Evolutionary conservation across 92 coral and sea anemone species (phyloP), one percentile per base, ranked within the genome.

Genomic region (Palythoa grandiflora): DNA sequence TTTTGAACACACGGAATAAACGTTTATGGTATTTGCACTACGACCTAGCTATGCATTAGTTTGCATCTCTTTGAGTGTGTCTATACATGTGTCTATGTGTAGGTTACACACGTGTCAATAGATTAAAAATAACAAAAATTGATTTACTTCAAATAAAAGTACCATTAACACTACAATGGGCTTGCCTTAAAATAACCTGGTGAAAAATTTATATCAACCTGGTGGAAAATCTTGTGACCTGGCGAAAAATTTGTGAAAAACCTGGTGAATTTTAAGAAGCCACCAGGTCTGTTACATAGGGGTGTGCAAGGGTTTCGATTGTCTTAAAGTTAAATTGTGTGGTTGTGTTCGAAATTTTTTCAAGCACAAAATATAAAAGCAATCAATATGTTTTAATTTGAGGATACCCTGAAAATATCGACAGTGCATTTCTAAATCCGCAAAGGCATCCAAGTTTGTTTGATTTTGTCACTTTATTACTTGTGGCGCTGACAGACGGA

Each of bases 31-130:
- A 72, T 16, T n/a, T 72, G 77, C 77, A 72, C 77, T 72, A 72
- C 77, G 48, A 72, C 47, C 5, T 0, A 72, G 38, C 77, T 47
- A 36, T 2, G 77, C 77, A 72, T 72, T 72, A 72, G 77, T 72
- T 72, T 72, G 77, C 77, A 72, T 72, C 38, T 38, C 52, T 72
- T 72, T 72, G 77, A 72, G 77, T 72, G 77, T 72, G 77, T 72
- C 52, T 28, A 28, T 28, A 28, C 28, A 28, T 0, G 28, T 28
- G 28, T 28, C 0, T 72, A 72, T 72, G 77, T 72, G n/a, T n/a
- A n/a, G n/a, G n/a, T n/a, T n/a, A n/a, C n/a, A n/a, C n/a, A n/a
- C n/a, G n/a, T n/a, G n/a, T n/a, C n/a, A n/a, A n/a, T n/a, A n/a
- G n/a, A n/a, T n/a, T n/a, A n/a, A n/a, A n/a, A n/a, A n/a, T n/a